A percentile compares a stretch with the other conserved stretches of the same genome.
These are phyloP conservation scores for Patella depressa DNA, from an alignment of 2,888 invertebrate species.

Conservation along the genomic window DNA sequence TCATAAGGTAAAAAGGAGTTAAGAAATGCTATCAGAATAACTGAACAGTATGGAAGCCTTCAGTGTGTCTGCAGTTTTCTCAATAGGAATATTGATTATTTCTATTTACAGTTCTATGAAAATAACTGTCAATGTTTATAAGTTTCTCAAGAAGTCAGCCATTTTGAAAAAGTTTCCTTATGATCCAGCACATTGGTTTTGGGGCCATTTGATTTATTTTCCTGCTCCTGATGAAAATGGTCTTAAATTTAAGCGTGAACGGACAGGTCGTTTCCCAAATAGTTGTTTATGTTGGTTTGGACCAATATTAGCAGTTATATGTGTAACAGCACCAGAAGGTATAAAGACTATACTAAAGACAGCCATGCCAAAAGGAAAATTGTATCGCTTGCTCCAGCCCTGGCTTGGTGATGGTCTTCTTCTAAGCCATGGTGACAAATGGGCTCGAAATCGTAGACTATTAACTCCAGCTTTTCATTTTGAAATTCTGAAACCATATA, in stretches of 20 bases:
- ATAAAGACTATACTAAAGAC: constrained; percentile 46
- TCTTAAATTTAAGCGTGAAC: constrained; percentile 32
- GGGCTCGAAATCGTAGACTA: constrained; percentile 46
- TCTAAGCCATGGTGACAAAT: constrained; percentile 43
- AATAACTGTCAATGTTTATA: neutral
- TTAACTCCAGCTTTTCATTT: constrained; percentile 54
- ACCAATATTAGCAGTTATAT: constrained; percentile 40
- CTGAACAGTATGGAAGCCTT: no score
- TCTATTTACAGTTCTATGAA: no score
- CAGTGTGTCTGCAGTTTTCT: no score
- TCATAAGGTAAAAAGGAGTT: no score
- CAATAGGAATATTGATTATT: no score
- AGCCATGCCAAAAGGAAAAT: constrained; percentile 36
- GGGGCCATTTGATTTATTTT: constrained; percentile 25
- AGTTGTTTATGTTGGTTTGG: constrained; percentile 40
- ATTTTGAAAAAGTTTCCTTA: neutral
- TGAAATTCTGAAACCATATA: constrained; percentile 45
- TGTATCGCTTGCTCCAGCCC: constrained; percentile 34
- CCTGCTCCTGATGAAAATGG: constrained; percentile 39
- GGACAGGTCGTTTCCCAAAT: constrained; percentile 24
- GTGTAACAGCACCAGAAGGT: constrained; percentile 50
- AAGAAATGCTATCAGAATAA: no score
- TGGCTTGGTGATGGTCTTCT: constrained; percentile 46
- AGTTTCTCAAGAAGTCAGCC: neutral
- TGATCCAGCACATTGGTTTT: neutral